phyloP scores from a whole-genome alignment of 2,888 invertebrate genomes.

The Poecilobothrus nobilitatus region DNA sequence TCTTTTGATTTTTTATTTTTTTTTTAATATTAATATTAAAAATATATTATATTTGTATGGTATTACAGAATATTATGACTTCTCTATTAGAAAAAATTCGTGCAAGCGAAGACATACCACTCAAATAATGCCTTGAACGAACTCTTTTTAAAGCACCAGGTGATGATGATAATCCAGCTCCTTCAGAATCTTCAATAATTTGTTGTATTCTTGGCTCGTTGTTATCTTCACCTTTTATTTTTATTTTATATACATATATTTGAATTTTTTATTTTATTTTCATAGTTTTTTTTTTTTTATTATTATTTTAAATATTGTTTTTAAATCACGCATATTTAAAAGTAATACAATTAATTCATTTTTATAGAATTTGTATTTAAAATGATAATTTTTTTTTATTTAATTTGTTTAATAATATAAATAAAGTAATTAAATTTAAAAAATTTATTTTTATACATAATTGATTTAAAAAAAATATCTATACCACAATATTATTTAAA shows the following conservation, averaged over 20 bases:
- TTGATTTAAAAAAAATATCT: no score
- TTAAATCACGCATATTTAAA: slow-evolving; percentile 12
- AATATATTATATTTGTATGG: background rate
- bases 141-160: slow-evolving; percentile 36
- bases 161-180: slow-evolving; percentile 30
- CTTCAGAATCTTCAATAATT: slow-evolving; percentile 39
- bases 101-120: slow-evolving; percentile 32
- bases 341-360: background rate
- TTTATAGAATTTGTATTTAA: no score
- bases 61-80: background rate
- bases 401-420: no score
- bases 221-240: slow-evolving; percentile 33
- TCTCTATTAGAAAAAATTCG: background rate
- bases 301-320: slow-evolving; percentile 12
- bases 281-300: slow-evolving; percentile 11
- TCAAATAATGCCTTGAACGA: slow-evolving; percentile 43
- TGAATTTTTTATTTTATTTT: slow-evolving; percentile 16
- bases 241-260: slow-evolving; percentile 13
- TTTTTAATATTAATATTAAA: background rate
- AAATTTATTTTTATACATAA: no score
- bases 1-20: no score
- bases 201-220: slow-evolving; percentile 37
- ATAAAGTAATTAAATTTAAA: no score
- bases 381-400: background rate
- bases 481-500: no score